phyloP scores from a whole-genome alignment of 1,140 invertebrate species.

The Drosophila elegans region DNA sequence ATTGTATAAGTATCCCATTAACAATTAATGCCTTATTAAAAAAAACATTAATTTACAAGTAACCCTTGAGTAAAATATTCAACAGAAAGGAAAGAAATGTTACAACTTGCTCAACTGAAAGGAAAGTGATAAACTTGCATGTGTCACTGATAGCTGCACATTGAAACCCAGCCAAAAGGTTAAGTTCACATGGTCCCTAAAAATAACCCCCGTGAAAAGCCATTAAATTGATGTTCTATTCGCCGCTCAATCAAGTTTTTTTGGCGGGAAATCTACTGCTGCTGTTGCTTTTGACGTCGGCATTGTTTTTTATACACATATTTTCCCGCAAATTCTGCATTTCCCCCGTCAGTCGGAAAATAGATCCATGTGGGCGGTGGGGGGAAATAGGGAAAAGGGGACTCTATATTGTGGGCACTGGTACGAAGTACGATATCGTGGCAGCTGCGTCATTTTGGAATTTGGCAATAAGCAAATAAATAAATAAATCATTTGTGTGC shows the following conservation, averaged over 20 bases:
- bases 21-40: too few species aligned
- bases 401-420: constrained; percentile 5
- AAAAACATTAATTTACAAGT: too few species aligned
- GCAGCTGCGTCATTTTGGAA: constrained; percentile 72
- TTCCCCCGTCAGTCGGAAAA: constrained; percentile 19
- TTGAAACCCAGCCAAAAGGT: background rate
- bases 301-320: background rate
- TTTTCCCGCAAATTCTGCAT: constrained; percentile 13
- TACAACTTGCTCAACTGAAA: background rate
- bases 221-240: constrained; percentile 44
- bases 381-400: background rate
- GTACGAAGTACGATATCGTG: constrained; percentile 39
- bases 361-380: constrained; percentile 8
- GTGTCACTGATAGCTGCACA: background rate
- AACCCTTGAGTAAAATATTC: too few species aligned
- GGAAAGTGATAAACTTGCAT: constrained; percentile 4
- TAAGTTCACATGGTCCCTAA: background rate
- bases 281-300: constrained; percentile 9
- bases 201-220: constrained; percentile 3
- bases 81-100: too few species aligned
- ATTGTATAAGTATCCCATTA: too few species aligned
- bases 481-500: constrained; percentile 78
- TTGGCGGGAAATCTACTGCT: constrained; percentile 27
- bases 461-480: constrained; percentile 79
- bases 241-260: constrained; percentile 48